Base-by-base conservation (phyloP, 2,113 vertebrate species). In the Boleophthalmus pectinirostris region DNA sequence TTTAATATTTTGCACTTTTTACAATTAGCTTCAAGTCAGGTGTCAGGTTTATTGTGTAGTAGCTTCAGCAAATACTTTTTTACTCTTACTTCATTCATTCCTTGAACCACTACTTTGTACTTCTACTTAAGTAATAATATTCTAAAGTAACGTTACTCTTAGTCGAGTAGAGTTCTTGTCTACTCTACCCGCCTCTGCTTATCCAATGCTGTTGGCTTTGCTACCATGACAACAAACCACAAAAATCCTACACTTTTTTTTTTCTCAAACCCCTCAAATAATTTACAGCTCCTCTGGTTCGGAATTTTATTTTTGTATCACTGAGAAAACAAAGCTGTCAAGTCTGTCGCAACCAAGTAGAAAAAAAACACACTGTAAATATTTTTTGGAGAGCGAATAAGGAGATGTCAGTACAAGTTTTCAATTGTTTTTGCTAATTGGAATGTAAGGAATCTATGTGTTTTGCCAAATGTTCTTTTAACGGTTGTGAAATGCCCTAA, bases 381-480 rank as follows among this genome's bases (percentile, higher is more conserved):
- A 29, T 29, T 1, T 14, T 61, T 9, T 33, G 58, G 24, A 60
- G 57, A 60, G 24, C 4, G 20, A 49, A 49, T n/a, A 16, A 49
- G 47, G 47, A 24, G 56, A 33, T 93, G 92, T 94, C 93, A 94
- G 88, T 91, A 89, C 86, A 45, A 82, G 85, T 91, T 93, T 7
- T 91, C 83, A 76, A 90, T 83, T 35, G 72, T 91, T 92, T 88
- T 73, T 85, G 79, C 88, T 86, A 84, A 85, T 69, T 51, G 45
- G 92, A 93, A 94, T 91, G 90, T 83, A 81, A 89, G 75, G 58
- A 61, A 61, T 61, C 25, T 25, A 10, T 10, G 25, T 25, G 14
- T 15, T 60, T 29, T 6, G 57, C 56, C 21, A 58, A 29, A 29
- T 12, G 54, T 57, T 54, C 51, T 54, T 54, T 8, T 29, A 57